Conservation (phyloP, 2,797 vertebrate genomes). For the Arrhamphus sclerolepis region DNA sequence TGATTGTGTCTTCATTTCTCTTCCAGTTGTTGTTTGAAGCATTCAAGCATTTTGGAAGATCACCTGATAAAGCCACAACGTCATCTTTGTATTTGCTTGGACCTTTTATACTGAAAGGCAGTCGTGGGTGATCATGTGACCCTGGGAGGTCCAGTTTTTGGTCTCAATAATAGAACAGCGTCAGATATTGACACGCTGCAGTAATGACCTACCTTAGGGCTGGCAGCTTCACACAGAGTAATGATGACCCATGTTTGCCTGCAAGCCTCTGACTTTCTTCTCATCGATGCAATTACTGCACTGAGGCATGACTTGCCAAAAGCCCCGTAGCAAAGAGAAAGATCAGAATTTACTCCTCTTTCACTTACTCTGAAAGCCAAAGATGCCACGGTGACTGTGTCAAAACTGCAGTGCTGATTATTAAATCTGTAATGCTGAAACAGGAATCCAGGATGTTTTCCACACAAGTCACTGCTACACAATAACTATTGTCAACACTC, state of each 20-base stretch:
- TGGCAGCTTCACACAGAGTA: conserved; percentile 65
- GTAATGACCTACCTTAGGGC: conserved; percentile 72
- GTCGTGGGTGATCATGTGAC: conserved; percentile 70
- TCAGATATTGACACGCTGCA: conserved; percentile 63
- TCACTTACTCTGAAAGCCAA: conserved; percentile 19
- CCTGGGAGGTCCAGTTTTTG: conserved; percentile 52
- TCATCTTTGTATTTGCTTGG: conserved; percentile 57
- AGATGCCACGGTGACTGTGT: conserved; percentile 10
- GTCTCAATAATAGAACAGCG: conserved; percentile 57
- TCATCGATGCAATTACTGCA: conserved; percentile 74
- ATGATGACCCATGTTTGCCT: conserved; percentile 67
- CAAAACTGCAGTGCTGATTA: conserved; percentile 32
- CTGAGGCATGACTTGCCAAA: conserved; percentile 45
- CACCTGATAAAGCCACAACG: conserved; percentile 45
- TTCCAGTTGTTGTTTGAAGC: conserved; percentile 9
- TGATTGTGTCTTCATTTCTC: conserved; percentile 14
- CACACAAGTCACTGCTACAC: conserved; percentile 39
- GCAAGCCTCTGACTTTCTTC: conserved; percentile 54
- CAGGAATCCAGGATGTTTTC: conserved; percentile 28
- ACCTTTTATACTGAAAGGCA: conserved; percentile 61
- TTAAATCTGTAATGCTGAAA: conserved; percentile 48
- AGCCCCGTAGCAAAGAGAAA: conserved; percentile 23
- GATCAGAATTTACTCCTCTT: conserved; percentile 24
- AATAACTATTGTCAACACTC: conserved; percentile 70
- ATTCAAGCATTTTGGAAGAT: conserved; percentile 20